These are phyloP conservation scores for Pristiophorus japonicus DNA, from an alignment of 2,113 vertebrate species.

Conservation along the genomic window DNA sequence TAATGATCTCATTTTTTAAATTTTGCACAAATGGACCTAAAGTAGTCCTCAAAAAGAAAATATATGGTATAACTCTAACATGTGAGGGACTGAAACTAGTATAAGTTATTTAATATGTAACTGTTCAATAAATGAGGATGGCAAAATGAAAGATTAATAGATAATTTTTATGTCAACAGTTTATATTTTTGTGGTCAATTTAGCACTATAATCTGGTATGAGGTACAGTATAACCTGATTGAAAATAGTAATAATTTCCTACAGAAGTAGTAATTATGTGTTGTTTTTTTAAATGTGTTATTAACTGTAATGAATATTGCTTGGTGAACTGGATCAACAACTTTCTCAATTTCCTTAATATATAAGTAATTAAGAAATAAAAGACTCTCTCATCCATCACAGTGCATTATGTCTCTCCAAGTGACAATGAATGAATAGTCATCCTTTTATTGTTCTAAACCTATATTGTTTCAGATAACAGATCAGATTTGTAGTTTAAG, in stretches of 20 bases:
- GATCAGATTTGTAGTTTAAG: constrained; percentile 48
- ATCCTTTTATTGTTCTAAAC: neutral
- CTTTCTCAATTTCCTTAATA: neutral
- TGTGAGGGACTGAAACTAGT: neutral
- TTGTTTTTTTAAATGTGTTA: neutral
- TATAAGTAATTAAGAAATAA: constrained; percentile 29
- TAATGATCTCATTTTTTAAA: neutral
- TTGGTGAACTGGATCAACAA: neutral
- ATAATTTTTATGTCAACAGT: neutral
- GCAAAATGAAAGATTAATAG: neutral
- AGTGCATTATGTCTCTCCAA: neutral
- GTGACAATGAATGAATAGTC: constrained; percentile 1
- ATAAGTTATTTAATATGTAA: neutral
- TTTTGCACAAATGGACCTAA: neutral
- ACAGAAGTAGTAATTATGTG: neutral
- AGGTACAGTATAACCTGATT: neutral
- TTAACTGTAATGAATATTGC: neutral
- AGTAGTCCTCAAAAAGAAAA: neutral
- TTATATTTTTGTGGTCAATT: neutral
- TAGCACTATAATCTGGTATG: neutral
- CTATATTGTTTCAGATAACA: neutral
- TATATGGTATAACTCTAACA: neutral
- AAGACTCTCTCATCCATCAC: neutral
- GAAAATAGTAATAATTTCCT: neutral
- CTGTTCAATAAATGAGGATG: neutral